Conservation (phyloP, 64 coral and sea anemone species). For the Montipora sp. region DNA sequence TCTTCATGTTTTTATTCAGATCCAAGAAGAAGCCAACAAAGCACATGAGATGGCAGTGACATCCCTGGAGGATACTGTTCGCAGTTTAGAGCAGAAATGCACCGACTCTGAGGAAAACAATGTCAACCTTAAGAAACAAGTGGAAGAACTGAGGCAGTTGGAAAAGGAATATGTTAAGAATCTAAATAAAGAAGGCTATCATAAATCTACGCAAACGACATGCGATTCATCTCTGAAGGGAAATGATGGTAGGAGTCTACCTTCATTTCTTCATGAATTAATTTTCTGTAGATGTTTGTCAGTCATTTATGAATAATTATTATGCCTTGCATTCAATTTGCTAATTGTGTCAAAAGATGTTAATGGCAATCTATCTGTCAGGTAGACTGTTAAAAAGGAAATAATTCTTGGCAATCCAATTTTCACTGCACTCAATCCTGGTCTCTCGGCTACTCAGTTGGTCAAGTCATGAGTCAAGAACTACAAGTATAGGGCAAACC, state of each 20-base stretch:
- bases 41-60: conserved; percentile 81
- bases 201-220: conserved; percentile 60
- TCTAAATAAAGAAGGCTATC: background rate
- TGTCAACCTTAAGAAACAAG: conserved; percentile 62
- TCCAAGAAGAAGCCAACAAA: conserved; percentile 86
- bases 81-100: conserved; percentile 82
- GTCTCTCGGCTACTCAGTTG: no score
- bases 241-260: conserved; percentile 1
- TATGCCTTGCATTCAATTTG: no score
- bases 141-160: conserved; percentile 7
- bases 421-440: no score
- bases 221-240: background rate
- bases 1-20: conserved; percentile 41
- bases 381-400: no score
- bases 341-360: no score
- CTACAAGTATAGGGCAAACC: no score
- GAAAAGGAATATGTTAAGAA: conserved; percentile 35
- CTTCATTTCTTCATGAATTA: background rate
- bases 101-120: conserved; percentile 69
- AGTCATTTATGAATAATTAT: no score
- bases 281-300: no score
- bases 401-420: no score
- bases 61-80: conserved; percentile 75
- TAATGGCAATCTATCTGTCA: no score
- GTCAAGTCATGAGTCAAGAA: no score